phyloP scores from a whole-genome alignment of 92 coral and sea anemone species.

The Montipora capitata region DNA sequence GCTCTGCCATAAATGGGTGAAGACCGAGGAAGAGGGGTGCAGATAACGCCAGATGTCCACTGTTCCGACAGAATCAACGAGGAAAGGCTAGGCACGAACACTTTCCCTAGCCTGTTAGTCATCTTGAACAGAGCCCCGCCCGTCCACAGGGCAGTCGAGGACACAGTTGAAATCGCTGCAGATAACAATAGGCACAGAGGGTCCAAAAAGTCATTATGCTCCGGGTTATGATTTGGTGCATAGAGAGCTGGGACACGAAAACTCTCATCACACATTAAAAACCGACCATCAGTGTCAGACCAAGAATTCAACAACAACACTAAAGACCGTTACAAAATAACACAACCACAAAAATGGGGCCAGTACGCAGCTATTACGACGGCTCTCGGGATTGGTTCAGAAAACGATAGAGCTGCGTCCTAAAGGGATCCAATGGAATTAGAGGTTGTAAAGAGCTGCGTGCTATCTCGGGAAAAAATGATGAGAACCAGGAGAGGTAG shows the following conservation, averaged over 20 bases:
- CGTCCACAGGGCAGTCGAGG: slow-evolving; percentile 14
- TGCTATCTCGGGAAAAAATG: no score
- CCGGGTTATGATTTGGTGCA: slow-evolving; percentile 59
- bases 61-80: background rate
- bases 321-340: slow-evolving; percentile 24
- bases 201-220: slow-evolving; percentile 21
- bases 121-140: background rate
- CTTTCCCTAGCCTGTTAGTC: background rate
- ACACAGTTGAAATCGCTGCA: slow-evolving; percentile 37
- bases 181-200: slow-evolving; percentile 8
- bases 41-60: slow-evolving; percentile 46
- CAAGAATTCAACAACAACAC: background rate
- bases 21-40: slow-evolving; percentile 18
- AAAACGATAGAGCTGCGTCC: no score
- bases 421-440: no score
- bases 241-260: slow-evolving; percentile 9
- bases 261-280: slow-evolving; percentile 14
- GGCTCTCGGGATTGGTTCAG: no score
- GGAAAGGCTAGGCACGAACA: background rate
- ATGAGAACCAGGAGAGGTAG: no score
- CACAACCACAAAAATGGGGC: slow-evolving; percentile 1
- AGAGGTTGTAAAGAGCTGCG: no score
- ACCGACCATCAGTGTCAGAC: slow-evolving; percentile 20
- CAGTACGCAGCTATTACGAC: no score
- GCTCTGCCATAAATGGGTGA: slow-evolving; percentile 24